phyloP scores from a whole-genome alignment of 2,797 vertebrate species.

The Lacerta viridis region DNA sequence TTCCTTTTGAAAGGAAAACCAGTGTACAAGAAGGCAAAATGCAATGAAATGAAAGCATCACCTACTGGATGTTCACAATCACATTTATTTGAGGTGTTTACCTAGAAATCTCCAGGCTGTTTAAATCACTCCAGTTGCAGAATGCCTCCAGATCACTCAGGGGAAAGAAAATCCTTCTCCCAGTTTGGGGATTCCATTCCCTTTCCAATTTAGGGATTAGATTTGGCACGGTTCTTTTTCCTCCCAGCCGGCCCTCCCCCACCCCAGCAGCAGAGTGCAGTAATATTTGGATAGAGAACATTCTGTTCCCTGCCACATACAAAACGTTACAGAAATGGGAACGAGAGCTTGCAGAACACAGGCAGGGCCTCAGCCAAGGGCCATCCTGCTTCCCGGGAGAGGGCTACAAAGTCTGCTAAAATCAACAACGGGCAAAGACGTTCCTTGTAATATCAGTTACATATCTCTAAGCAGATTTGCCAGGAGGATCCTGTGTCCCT shows the following conservation, averaged over 20 bases:
- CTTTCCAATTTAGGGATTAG: conserved; percentile 49
- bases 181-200: conserved; percentile 1
- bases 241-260: neutral
- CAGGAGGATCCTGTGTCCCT: neutral
- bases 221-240: conserved; percentile 32
- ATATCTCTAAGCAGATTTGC: conserved; percentile 13
- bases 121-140: neutral
- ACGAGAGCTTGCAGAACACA: conserved; percentile 51
- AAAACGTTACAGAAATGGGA: conserved; percentile 56
- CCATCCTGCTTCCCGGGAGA: neutral
- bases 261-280: conserved; percentile 50
- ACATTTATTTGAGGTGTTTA: neutral
- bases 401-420: conserved; percentile 5
- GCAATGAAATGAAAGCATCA: neutral
- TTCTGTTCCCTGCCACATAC: conserved; percentile 55
- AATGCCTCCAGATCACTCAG: neutral
- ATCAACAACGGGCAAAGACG: conserved; percentile 24
- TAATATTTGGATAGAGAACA: conserved; percentile 52
- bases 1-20: too few relatives aligned
- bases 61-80: neutral
- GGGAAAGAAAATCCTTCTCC: conserved; percentile 42
- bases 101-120: neutral
- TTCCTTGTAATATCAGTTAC: conserved; percentile 15
- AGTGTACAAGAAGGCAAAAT: too few relatives aligned
- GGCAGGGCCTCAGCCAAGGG: neutral